Conservation (phyloP, 1,140 invertebrate species). For the Drosophila sp. region DNA sequence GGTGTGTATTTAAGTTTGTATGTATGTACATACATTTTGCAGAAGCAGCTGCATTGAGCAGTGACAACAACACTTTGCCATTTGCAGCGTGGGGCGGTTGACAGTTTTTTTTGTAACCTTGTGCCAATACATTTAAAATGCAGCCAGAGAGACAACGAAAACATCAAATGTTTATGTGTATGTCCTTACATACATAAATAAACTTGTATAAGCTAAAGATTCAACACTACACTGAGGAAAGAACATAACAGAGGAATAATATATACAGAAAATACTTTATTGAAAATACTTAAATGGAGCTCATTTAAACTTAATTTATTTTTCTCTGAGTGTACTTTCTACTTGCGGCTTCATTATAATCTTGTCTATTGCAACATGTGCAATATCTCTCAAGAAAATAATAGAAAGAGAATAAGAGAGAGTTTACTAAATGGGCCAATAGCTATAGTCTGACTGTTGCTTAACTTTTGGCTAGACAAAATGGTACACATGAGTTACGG, state of each 20-base stretch:
- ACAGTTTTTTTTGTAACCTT: conserved; percentile 53
- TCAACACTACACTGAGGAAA: conserved; percentile 30
- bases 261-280: too few relatives aligned
- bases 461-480: conserved; percentile 63
- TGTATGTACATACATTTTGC: background rate
- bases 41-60: conserved; percentile 6
- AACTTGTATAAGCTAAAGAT: background rate
- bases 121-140: conserved; percentile 69
- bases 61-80: conserved; percentile 46
- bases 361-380: conserved; percentile 35
- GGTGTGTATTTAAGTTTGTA: background rate
- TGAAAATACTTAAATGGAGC: too few relatives aligned
- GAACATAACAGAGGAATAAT: too few relatives aligned
- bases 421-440: conserved; percentile 32
- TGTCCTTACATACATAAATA: background rate
- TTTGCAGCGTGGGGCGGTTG: conserved; percentile 31
- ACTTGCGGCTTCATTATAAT: conserved; percentile 27
- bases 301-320: too few relatives aligned
- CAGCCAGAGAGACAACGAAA: conserved; percentile 33
- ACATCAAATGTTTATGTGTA: conserved; percentile 23
- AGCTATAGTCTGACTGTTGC: conserved; percentile 28
- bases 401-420: conserved; percentile 9
- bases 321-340: conserved; percentile 19
- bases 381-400: conserved; percentile 30
- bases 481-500: conserved; percentile 54